Base-by-base conservation (phyloP, 1,140 invertebrate genomes). In the Pomacea maculata region DNA sequence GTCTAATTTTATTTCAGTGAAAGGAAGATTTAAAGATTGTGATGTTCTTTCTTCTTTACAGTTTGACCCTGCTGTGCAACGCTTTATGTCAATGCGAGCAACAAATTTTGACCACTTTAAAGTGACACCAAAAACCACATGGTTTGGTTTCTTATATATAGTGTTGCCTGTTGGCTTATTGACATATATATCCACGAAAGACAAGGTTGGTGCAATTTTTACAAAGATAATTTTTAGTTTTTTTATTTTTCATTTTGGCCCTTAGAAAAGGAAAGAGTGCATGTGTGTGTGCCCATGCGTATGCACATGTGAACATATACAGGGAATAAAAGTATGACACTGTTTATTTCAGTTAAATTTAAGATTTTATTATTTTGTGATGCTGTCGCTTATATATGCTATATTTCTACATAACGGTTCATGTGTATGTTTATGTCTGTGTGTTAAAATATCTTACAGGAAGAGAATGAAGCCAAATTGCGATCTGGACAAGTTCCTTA, bases 51-150 rank as follows among this genome's bases (percentile, higher is more conserved):
- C 34, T 45, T 2, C 87, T 83, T 93, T 93, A 79, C 89, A 97
- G 96, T 94, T 96, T 89, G 96, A 97, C 91, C 90, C 93, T 72
- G 94, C 93, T 34, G 84, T 96, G 21, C 93, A 95, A 85, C 93
- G 95, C 80, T 96, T 93, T 86, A 90, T 93, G 83, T 93, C 95
- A 0, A 94, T 95, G 93, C 93, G 93, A 90, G 93, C 93, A 0
- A 93, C 92, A 9, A 91, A 93, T 67, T 93, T 92, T 79, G 93
- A 95, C 15, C 92, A 94, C 85, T 96, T 96, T 89, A 94, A 93
- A 86, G 93, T 95, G 29, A 95, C 93, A 57, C 90, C 90, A 4
- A 94, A 93, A 82, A 94, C 93, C 72, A 91, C 92, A 79, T 83
- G 92, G 15, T 91, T 91, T 72, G 93, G 93, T 54, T 85, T 95